Conservation (phyloP, 2,797 vertebrate genomes). For the Leuciscus waleckii region DNA sequence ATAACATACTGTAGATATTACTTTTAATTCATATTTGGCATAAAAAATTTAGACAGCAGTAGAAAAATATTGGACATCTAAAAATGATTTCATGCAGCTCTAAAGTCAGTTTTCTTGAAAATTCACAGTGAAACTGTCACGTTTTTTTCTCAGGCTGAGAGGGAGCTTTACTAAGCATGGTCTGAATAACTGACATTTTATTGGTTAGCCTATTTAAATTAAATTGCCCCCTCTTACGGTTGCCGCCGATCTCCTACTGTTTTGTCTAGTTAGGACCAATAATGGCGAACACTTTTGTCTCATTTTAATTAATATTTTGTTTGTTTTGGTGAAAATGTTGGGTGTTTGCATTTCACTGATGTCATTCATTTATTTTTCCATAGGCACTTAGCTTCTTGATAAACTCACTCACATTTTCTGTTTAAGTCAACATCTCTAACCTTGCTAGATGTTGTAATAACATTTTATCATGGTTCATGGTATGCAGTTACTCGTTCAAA, state of each 20-base stretch:
- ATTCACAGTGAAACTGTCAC: not conserved
- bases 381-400: not conserved
- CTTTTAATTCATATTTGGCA: not conserved
- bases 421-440: slow-evolving; percentile 42
- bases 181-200: not conserved
- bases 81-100: not conserved
- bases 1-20: not conserved
- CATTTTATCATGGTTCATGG: slow-evolving; percentile 38
- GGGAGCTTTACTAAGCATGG: not conserved
- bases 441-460: slow-evolving; percentile 39
- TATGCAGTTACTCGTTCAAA: slow-evolving; percentile 47
- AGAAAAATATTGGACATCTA: not conserved
- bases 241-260: not conserved
- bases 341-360: not conserved
- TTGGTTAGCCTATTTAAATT: not conserved
- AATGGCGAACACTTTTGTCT: not conserved
- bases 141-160: not conserved
- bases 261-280: not conserved
- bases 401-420: not conserved
- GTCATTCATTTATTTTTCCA: not conserved
- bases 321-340: not conserved
- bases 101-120: not conserved
- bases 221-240: not conserved
- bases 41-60: slow-evolving; percentile 4
- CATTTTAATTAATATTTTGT: not conserved